A percentile compares a stretch with the other conserved stretches of the same genome.
phyloP scores from a whole-genome alignment of 2,113 vertebrate species.

The Macrotis lagotis region DNA sequence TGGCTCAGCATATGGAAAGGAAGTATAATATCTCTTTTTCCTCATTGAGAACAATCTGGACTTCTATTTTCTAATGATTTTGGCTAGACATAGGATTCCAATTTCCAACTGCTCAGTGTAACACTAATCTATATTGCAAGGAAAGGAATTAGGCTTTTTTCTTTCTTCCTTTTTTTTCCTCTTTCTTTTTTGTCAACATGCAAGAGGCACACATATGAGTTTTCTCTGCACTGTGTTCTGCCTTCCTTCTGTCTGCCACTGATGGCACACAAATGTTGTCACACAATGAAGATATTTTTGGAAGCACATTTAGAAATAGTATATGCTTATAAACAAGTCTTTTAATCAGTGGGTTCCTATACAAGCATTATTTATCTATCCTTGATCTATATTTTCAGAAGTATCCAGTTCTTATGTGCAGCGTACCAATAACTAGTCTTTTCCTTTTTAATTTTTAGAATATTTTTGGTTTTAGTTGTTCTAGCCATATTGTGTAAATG shows the following conservation, averaged over 20 bases:
- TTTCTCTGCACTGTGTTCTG: neutral
- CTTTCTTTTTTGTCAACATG: constrained; percentile 31
- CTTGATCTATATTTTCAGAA: neutral
- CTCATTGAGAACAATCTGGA: constrained; percentile 53
- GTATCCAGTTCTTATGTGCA: neutral
- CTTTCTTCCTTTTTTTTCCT: neutral
- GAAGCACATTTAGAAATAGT: constrained; percentile 15
- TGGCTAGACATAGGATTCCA: constrained; percentile 41
- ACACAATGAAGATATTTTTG: neutral
- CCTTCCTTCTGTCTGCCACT: constrained; percentile 11
- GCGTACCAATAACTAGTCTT: constrained; percentile 14
- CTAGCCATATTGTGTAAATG: neutral
- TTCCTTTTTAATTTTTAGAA: neutral
- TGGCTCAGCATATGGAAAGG: constrained; percentile 35
- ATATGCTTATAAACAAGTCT: neutral
- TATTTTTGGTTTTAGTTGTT: neutral
- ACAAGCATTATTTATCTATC: neutral
- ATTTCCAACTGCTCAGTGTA: constrained; percentile 29
- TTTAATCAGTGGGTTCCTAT: neutral
- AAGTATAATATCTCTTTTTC: constrained; percentile 29
- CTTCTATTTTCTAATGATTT: constrained; percentile 47
- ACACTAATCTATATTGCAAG: constrained; percentile 51
- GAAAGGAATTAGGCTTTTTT: constrained; percentile 35
- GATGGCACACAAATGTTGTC: neutral
- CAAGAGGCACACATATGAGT: constrained; percentile 10